Evolutionary conservation across 2,888 invertebrate genomes (phyloP).

Genomic region (Encarsia formosa): DNA sequence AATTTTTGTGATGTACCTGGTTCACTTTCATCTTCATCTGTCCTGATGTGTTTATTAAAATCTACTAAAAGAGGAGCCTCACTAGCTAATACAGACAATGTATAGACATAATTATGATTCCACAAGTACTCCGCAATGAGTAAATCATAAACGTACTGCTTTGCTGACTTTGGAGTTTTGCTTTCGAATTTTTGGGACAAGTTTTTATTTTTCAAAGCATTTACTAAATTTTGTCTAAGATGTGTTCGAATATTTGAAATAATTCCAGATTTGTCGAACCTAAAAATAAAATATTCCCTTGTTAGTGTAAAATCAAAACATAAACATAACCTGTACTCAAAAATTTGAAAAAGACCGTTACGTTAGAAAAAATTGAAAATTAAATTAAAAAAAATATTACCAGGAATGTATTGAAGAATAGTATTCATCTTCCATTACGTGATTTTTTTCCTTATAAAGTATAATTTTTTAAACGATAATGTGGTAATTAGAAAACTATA

Average conservation of each 20-base stretch:
- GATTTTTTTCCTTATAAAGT: no score
- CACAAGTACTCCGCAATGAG: constrained; percentile 47
- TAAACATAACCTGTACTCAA: constrained; percentile 19
- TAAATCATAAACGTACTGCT: constrained; percentile 47
- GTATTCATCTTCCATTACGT: constrained; percentile 42
- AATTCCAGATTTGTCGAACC: constrained; percentile 48
- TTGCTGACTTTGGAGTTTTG: constrained; percentile 39
- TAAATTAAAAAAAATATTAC: constrained; percentile 30
- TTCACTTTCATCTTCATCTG: constrained; percentile 15
- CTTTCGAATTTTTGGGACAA: constrained; percentile 33
- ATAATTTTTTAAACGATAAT: no score
- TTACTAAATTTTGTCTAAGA: constrained; percentile 46
- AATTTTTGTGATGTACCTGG: constrained; percentile 35
- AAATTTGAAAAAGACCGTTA: not conserved
- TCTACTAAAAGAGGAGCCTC: constrained; percentile 46
- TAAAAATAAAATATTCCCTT: constrained; percentile 24
- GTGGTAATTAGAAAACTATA: no score
- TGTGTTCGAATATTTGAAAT: constrained; percentile 48
- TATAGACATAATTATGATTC: constrained; percentile 45
- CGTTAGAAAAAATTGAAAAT: not conserved
- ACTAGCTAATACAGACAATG: constrained; percentile 47
- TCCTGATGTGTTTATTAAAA: constrained; percentile 36
- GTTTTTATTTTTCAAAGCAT: constrained; percentile 44
- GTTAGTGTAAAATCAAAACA: not conserved
- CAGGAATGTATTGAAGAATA: constrained; percentile 44